These are phyloP conservation scores for Tylochromis polylepis DNA, from an alignment of 2,113 vertebrate species.

Conservation along the genomic window DNA sequence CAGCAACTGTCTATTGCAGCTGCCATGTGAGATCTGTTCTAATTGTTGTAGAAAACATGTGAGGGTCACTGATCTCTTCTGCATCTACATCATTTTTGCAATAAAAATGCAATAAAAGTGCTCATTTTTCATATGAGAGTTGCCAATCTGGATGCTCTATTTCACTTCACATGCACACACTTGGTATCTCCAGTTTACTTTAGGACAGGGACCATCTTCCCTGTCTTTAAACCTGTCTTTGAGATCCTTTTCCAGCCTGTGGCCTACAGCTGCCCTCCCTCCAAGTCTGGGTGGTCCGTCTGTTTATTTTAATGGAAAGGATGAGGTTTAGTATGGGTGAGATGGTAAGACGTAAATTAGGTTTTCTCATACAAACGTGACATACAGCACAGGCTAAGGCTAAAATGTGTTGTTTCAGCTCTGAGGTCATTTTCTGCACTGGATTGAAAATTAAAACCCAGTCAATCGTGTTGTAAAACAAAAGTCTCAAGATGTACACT, in stretches of 20 bases:
- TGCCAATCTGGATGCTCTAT: background rate
- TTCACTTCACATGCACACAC: background rate
- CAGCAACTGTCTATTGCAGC: conserved; percentile 49
- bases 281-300: conserved; percentile 41
- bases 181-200: background rate
- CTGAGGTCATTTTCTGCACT: background rate
- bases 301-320: conserved; percentile 42
- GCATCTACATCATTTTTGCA: background rate
- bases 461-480: background rate
- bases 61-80: background rate
- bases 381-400: background rate
- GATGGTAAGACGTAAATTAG: conserved; percentile 23
- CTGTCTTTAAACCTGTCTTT: conserved; percentile 9
- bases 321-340: conserved; percentile 13
- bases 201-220: conserved; percentile 17
- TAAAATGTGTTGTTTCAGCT: conserved; percentile 4
- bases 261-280: conserved; percentile 23
- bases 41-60: background rate
- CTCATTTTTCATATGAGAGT: background rate
- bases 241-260: background rate
- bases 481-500: background rate
- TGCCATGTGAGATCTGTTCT: conserved; percentile 10
- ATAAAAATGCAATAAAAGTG: background rate
- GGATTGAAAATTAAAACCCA: background rate
- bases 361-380: conserved; percentile 23